A percentile compares a stretch with the other conserved stretches of the same genome.
These are phyloP conservation scores for Palloptera scutellata DNA, from an alignment of 2,888 invertebrate species.

Conservation along the genomic window DNA sequence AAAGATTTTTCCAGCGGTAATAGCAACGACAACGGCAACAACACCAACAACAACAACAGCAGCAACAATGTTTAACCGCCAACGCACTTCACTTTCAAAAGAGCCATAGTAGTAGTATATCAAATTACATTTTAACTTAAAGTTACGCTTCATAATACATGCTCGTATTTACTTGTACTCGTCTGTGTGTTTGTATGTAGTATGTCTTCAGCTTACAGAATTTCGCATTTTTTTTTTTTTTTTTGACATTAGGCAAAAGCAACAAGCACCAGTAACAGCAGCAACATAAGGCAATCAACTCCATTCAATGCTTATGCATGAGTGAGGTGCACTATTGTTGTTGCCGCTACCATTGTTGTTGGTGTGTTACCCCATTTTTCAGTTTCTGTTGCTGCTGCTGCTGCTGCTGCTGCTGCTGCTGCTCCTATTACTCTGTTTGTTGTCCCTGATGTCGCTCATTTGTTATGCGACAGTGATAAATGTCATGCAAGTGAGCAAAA, in stretches of 20 bases:
- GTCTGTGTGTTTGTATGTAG: too few species aligned
- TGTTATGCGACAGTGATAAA: conserved; percentile 58
- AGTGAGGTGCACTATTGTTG: conserved; percentile 8
- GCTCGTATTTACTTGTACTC: too few species aligned
- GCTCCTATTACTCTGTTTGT: conserved; percentile 24
- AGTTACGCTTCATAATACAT: too few species aligned
- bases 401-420: conserved; percentile 15
- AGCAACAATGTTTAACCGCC: conserved; percentile 2
- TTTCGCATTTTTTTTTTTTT: too few species aligned
- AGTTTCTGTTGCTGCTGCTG: conserved; percentile 18
- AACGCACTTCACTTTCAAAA: conserved; percentile 2
- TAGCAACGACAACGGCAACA: conserved; percentile 18
- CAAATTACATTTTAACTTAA: too few species aligned
- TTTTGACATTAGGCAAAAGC: too few species aligned
- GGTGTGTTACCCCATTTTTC: neutral
- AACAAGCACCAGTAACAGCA: too few species aligned
- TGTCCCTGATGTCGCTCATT: conserved; percentile 46
- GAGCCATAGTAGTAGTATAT: too few species aligned
- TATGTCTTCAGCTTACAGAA: too few species aligned
- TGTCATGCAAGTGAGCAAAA: conserved; percentile 50
- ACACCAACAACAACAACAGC: conserved; percentile 5
- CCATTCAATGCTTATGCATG: too few species aligned
- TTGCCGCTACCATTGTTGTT: conserved; percentile 6
- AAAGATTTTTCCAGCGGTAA: conserved; percentile 13
- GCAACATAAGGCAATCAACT: too few species aligned